A percentile compares a stretch with the other conserved stretches of the same genome.
Evolutionary conservation across 1,140 invertebrate species (phyloP).

Genomic region (Radopholus similis): DNA sequence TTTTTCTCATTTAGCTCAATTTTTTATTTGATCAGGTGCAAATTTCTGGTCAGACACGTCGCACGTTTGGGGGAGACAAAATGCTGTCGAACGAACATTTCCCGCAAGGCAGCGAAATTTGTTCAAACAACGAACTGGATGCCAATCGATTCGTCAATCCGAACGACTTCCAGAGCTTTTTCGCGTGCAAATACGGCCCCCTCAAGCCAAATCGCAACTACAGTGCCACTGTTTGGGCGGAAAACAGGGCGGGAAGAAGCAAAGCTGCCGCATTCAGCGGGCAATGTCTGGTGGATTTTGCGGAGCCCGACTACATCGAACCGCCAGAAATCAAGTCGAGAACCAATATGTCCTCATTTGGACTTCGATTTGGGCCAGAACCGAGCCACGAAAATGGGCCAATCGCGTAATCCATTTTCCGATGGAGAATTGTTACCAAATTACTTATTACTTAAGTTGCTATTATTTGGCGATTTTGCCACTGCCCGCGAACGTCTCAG

Average conservation of each 20-base stretch:
- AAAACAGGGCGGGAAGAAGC: conserved; percentile 54
- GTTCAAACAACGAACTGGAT: conserved; percentile 31
- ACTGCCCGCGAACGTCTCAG: conserved; percentile 47
- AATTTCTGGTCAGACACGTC: conserved; percentile 40
- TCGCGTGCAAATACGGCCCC: conserved; percentile 58
- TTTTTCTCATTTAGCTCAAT: neutral
- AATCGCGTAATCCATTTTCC: conserved; percentile 38
- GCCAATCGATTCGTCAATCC: conserved; percentile 32
- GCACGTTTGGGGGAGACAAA: conserved; percentile 12
- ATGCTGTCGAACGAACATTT: conserved; percentile 12
- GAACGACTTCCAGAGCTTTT: conserved; percentile 37
- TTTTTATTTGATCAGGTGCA: conserved; percentile 39
- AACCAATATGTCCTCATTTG: conserved; percentile 48
- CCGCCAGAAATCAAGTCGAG: conserved; percentile 30
- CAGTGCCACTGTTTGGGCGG: conserved; percentile 56
- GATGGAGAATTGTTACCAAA: conserved; percentile 1
- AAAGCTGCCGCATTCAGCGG: conserved; percentile 32
- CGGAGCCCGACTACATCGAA: conserved; percentile 51
- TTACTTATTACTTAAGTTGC: conserved; percentile 34
- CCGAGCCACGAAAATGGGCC: conserved; percentile 56
- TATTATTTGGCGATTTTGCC: conserved; percentile 59
- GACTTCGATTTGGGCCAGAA: conserved; percentile 35
- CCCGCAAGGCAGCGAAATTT: conserved; percentile 32
- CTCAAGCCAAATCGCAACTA: conserved; percentile 60
- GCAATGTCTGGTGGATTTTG: conserved; percentile 56